Evolutionary conservation across 2,113 vertebrate species (phyloP).

Genomic region (Urocolius indicus): DNA sequence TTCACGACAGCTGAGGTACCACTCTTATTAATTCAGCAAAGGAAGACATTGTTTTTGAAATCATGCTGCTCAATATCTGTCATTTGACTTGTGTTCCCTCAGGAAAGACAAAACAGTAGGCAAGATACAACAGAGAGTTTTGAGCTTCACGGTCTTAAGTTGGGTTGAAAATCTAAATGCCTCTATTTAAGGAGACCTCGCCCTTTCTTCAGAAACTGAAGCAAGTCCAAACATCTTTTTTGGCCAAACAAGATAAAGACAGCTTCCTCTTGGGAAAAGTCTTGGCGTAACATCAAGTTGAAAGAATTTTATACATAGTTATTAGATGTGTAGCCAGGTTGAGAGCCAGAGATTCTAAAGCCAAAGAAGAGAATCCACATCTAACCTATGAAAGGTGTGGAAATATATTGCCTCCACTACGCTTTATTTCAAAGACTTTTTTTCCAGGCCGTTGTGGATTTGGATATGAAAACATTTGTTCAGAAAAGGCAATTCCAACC

Average conservation of each 20-base stretch:
- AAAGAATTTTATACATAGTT: conserved; percentile 6
- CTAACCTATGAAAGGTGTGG: neutral
- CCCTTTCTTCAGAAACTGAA: conserved; percentile 47
- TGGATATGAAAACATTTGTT: neutral
- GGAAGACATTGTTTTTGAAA: conserved; percentile 16
- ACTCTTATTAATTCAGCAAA: neutral
- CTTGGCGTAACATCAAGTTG: conserved; percentile 6
- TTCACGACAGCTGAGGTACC: neutral
- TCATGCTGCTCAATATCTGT: neutral
- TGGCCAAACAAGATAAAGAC: conserved; percentile 40
- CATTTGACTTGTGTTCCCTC: neutral
- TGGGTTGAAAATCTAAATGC: neutral
- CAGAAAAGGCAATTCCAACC: neutral
- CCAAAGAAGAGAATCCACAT: neutral
- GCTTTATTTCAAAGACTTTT: neutral
- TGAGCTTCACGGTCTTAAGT: neutral
- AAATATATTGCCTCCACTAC: neutral
- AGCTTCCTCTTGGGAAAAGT: neutral
- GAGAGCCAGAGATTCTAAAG: neutral
- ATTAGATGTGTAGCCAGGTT: neutral
- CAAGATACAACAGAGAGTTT: conserved; percentile 26
- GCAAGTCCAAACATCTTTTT: conserved; percentile 59
- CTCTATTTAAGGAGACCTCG: neutral
- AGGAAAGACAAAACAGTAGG: conserved; percentile 1
- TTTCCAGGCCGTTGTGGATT: neutral